Percentiles rank a stretch among this genome's conserved stretches.
phyloP scores from a whole-genome alignment of 2,888 invertebrate species.

The Oxyscelio sp. region DNA sequence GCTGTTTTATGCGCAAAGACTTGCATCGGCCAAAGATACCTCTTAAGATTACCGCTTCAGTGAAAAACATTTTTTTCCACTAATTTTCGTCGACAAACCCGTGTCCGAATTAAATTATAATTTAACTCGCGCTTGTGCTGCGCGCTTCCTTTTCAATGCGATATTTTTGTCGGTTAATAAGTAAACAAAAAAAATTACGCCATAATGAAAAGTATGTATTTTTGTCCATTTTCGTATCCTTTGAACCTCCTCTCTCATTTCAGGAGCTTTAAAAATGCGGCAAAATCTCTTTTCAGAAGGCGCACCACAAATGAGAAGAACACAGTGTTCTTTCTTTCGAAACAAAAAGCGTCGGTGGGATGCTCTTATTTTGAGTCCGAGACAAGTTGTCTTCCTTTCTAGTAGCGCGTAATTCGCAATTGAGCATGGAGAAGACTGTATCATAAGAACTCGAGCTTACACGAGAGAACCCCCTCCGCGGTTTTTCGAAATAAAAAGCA shows the following conservation, averaged over 20 bases:
- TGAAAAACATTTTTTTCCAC: neutral
- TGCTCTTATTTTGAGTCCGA: constrained; percentile 72
- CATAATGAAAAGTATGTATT: constrained; percentile 62
- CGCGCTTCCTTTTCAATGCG: constrained; percentile 12
- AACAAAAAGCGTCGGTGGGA: constrained; percentile 65
- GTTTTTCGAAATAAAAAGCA: constrained; percentile 77
- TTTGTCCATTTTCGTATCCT: constrained; percentile 64
- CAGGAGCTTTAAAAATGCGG: constrained; percentile 61
- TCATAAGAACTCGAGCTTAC: constrained; percentile 76
- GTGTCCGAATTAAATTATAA: neutral
- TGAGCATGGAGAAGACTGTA: constrained; percentile 72
- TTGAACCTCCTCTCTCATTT: constrained; percentile 67
- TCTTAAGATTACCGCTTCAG: neutral
- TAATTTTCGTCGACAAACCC: neutral
- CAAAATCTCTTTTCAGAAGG: constrained; percentile 69
- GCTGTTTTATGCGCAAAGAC: neutral
- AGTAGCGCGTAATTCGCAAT: constrained; percentile 71
- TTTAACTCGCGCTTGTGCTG: neutral
- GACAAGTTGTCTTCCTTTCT: constrained; percentile 72
- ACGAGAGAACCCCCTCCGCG: constrained; percentile 73
- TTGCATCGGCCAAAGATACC: neutral
- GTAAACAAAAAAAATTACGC: constrained; percentile 55
- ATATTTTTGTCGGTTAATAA: constrained; percentile 43
- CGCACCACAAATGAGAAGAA: constrained; percentile 70
- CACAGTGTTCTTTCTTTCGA: constrained; percentile 63